Evolutionary conservation across 2,888 invertebrate genomes (phyloP), one percentile per base, ranked within the genome.

Genomic region (Cantharis rufa): DNA sequence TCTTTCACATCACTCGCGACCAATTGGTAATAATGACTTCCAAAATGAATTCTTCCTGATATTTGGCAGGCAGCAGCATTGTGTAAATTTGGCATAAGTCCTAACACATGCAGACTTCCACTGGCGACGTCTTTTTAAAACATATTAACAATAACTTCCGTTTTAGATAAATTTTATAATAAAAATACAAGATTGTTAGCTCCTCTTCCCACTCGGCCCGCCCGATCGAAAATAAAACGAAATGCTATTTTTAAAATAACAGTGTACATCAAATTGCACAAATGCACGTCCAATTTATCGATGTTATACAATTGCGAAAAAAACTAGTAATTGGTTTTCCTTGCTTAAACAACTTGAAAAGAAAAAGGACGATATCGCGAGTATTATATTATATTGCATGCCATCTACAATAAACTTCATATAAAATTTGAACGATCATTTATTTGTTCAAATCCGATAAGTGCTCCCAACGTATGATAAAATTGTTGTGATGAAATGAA

Each of bases 31-130:
- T 79, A 80, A 80, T 78, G 80, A 78, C 76, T 69, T 71, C 63
- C 27, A 74, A 76, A 79, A 80, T 80, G 79, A 79, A 80, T 80
- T 80, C 78, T 76, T 62, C 72, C 28, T 77, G 79, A 75, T 74
- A 76, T 77, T 75, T 79, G 79, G 79, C 79, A 79, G 74, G 76
- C 76, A 77, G 77, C 16, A 71, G 74, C 77, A 69, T 76, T 75
- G 79, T 78, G 76, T 75, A 74, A 70, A 77, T 77, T 81, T 81
- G 81, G 81, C 81, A 81, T 74, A 68, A 76, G 70, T 81, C 79
- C 81, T 81, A 80, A 80, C 78, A 78, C 80, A 80, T 79, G 69
- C 76, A 80, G 77, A 77, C 75, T 24, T 62, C 72, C 69, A 78
- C 64, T 75, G 79, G 77, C 75, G 80, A 77, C 78, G 80, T 71